These are phyloP conservation scores for Germaria angustata DNA, from an alignment of 2,888 invertebrate species.

Conservation along the genomic window DNA sequence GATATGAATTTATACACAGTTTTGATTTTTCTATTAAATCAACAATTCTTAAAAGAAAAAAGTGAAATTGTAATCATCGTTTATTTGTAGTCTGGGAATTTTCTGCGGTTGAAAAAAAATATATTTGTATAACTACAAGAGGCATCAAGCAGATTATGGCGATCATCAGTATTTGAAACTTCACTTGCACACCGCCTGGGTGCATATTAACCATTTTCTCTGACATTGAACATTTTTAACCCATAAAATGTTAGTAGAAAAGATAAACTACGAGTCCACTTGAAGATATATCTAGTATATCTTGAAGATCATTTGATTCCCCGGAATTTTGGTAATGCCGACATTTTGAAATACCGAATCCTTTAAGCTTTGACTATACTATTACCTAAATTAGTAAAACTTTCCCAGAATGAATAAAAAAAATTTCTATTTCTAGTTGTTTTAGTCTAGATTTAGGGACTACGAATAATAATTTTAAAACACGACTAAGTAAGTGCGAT, in stretches of 20 bases:
- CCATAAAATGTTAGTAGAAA: not conserved
- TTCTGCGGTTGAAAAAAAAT: not conserved
- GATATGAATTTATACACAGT: conserved; percentile 47
- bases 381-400: too few species aligned
- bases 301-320: too few species aligned
- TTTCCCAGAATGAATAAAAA: too few species aligned
- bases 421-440: too few species aligned
- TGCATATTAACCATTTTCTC: not conserved
- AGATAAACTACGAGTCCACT: too few species aligned
- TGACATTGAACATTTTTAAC: conserved; percentile 29
- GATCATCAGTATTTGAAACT: conserved; percentile 16
- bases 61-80: conserved; percentile 50
- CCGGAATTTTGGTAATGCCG: too few species aligned
- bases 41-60: conserved; percentile 14
- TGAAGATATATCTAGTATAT: too few species aligned
- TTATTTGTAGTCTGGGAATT: conserved; percentile 39
- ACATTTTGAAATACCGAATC: too few species aligned
- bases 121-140: conserved; percentile 35
- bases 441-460: too few species aligned
- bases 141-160: not conserved
- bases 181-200: conserved; percentile 44
- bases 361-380: too few species aligned
- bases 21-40: conserved; percentile 7
- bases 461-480: too few species aligned
- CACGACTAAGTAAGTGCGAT: too few species aligned